Percentiles rank a stretch among this genome's conserved stretches.
phyloP scores from a whole-genome alignment of 2,113 vertebrate species.

The Dromaius novaehollandiae region DNA sequence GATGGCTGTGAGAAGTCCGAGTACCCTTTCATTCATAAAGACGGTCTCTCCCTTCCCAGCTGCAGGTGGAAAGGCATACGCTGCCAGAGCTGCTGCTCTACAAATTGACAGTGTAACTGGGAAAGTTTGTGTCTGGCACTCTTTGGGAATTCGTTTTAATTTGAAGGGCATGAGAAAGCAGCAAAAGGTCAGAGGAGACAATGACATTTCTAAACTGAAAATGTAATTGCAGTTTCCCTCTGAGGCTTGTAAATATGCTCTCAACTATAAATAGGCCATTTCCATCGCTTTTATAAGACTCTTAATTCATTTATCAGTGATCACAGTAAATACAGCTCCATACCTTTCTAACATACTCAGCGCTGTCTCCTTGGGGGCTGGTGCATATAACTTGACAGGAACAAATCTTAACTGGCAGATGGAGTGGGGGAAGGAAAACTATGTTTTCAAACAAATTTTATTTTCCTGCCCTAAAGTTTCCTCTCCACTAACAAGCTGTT shows the following conservation, averaged over 20 bases:
- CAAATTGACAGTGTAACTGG: not conserved
- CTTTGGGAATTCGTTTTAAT: not conserved
- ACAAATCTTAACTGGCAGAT: not conserved
- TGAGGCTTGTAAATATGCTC: not conserved
- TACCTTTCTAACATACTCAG: not conserved
- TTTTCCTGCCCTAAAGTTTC: not conserved
- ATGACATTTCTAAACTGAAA: slow-evolving; percentile 31
- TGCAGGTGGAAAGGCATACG: not conserved
- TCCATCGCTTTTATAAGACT: slow-evolving; percentile 12
- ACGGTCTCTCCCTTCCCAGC: not conserved
- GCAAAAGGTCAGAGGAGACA: slow-evolving; percentile 25
- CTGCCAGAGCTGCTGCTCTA: not conserved
- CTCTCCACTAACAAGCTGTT: not conserved
- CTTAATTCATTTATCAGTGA: slow-evolving; percentile 22
- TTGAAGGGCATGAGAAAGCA: slow-evolving; percentile 16
- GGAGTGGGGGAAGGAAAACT: not conserved
- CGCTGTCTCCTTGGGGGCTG: not conserved
- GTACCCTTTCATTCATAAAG: accelerated
- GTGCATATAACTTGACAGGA: not conserved
- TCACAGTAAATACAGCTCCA: not conserved
- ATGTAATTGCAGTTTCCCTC: slow-evolving; percentile 21
- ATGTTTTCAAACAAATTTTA: not conserved
- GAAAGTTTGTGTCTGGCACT: not conserved
- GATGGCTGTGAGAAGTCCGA: not conserved
- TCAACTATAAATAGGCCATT: slow-evolving; percentile 24